Percentiles rank a stretch among this genome's conserved stretches.
phyloP scores from a whole-genome alignment of 2,113 vertebrate genomes.

The Platanista minor region DNA sequence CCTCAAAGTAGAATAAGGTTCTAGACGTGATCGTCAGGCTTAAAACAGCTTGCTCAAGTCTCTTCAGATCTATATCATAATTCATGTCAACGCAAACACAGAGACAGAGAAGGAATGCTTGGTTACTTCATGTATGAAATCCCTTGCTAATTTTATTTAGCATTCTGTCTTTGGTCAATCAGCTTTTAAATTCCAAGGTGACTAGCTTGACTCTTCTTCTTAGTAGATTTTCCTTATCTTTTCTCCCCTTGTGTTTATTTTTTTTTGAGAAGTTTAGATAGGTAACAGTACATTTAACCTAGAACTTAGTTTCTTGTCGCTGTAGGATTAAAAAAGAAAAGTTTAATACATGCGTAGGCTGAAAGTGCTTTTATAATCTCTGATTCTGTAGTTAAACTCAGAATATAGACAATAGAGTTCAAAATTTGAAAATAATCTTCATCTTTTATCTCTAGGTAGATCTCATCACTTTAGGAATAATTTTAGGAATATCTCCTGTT shows the following conservation, averaged over 20 bases:
- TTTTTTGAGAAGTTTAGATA: background rate
- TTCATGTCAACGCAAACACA: background rate
- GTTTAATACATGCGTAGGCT: background rate
- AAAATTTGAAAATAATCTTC: background rate
- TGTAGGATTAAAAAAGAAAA: background rate
- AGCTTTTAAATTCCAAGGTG: background rate
- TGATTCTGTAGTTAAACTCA: background rate
- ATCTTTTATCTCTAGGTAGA: background rate
- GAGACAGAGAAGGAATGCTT: background rate
- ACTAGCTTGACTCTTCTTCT: background rate
- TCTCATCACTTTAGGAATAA: background rate
- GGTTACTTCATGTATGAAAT: background rate
- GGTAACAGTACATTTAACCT: background rate
- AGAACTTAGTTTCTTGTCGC: background rate
- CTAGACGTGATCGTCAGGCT: background rate
- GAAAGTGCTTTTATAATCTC: background rate
- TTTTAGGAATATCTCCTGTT: constrained; percentile 8
- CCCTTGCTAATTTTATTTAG: background rate
- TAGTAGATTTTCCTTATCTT: background rate
- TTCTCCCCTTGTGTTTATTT: background rate
- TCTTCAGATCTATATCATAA: background rate
- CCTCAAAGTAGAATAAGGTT: background rate
- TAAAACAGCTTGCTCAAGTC: background rate
- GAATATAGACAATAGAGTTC: background rate
- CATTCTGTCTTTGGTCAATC: background rate